Evolutionary conservation across 2,888 invertebrate genomes (phyloP), one percentile per base, ranked within the genome.

Genomic region (Nemotelus pantherinus): DNA sequence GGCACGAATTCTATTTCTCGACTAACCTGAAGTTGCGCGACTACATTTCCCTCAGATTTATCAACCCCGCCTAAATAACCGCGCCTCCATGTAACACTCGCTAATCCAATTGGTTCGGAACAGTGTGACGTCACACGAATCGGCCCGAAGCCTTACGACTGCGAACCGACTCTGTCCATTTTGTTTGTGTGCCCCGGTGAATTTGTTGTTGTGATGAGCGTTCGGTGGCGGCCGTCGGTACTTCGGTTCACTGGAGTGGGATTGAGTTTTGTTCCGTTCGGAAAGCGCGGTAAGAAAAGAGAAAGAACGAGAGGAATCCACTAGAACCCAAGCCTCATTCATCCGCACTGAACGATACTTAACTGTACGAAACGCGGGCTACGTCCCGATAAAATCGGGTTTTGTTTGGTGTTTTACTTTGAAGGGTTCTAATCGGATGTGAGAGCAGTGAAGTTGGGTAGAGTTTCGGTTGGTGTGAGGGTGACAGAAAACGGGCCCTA

Each of bases 1-100:
- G 3, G 6, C 39, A 77, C 79, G 81, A 81, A 82, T 80, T 81
- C 81, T 81, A 81, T 80, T 80, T 80, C 82, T 82, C 82, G 81
- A 82, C 82, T 82, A 80, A 82, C 79, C 76, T 80, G 76, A 76
- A 71, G 70, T 80, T 78, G 77, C 70, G 68, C 77, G 57, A 55
- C 68, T 67, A 43, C 68, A 47, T 57, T 65, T 68, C 67, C 58
- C 68, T 68, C 72, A 80, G 74, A 77, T 78, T 79, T 78, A 78
- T 80, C 80, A 79, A 80, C 80, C 80, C 79, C 80, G 80, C 80
- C 80, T 80, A 80, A 79, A 58, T 77, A 80, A 80, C 80, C 80
- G 79, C 80, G 80, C 80, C 80, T 78, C 68, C 74, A 70, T 77
- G 75, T 55, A 41, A 44, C 71, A 58, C 75, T 45, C 53, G n/a